phyloP scores from a whole-genome alignment of 1,140 invertebrate genomes.

The Heterodera carotae region DNA sequence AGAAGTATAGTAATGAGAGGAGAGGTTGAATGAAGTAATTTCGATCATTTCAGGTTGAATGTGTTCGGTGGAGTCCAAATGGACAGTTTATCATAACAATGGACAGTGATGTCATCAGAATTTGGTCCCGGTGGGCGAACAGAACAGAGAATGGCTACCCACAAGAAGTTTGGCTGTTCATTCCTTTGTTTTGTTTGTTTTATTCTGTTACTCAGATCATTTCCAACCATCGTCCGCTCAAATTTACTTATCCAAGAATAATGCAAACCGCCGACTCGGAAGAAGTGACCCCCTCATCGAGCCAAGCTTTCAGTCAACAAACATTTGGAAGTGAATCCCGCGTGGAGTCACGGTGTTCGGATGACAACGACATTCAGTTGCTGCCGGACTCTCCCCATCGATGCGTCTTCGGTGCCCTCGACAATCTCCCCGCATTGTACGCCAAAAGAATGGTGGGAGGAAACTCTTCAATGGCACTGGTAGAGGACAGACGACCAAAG shows the following conservation, averaged over 20 bases:
- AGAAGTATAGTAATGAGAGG: slow-evolving; percentile 23
- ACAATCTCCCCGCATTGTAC: background rate
- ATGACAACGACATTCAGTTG: background rate
- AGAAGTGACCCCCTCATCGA: background rate
- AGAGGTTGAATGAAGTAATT: background rate
- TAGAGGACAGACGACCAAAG: background rate
- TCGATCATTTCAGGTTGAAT: slow-evolving; percentile 14
- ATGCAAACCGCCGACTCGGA: background rate
- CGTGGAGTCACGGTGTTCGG: background rate
- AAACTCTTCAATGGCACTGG: background rate
- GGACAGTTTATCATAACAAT: slow-evolving; percentile 22
- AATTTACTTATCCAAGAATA: slow-evolving; percentile 3
- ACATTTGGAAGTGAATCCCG: background rate
- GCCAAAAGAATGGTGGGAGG: background rate
- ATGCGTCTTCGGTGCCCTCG: background rate
- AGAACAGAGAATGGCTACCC: background rate
- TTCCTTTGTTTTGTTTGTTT: background rate
- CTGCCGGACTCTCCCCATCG: background rate
- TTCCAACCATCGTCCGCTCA: slow-evolving; percentile 2
- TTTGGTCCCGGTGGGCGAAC: slow-evolving; percentile 8
- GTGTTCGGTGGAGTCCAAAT: slow-evolving; percentile 17
- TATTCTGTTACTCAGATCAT: background rate
- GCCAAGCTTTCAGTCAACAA: background rate
- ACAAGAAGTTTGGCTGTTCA: background rate
- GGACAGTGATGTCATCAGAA: slow-evolving; percentile 10